phyloP scores from a whole-genome alignment of 2,888 invertebrate species.

The Patella caerulea region DNA sequence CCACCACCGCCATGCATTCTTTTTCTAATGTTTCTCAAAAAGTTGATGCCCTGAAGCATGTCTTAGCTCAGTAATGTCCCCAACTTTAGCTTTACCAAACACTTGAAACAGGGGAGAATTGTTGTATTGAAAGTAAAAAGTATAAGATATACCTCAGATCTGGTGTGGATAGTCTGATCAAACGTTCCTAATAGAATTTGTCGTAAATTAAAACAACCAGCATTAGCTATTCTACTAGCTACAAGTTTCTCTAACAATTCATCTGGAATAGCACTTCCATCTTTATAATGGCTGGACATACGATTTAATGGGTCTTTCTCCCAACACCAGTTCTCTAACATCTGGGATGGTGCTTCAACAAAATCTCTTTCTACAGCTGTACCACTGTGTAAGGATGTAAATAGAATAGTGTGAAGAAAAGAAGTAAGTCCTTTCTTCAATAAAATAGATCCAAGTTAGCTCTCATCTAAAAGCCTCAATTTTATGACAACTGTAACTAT shows the following conservation, averaged over 20 bases:
- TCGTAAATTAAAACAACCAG: conserved; percentile 72
- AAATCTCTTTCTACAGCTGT: conserved; percentile 74
- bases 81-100: too few species aligned
- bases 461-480: background rate
- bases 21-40: too few species aligned
- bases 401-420: background rate
- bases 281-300: conserved; percentile 73
- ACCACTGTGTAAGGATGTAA: conserved; percentile 63
- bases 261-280: conserved; percentile 69
- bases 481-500: too few species aligned
- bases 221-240: conserved; percentile 72
- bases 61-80: too few species aligned
- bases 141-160: conserved; percentile 45
- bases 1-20: too few species aligned
- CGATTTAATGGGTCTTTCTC: conserved; percentile 71
- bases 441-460: background rate
- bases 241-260: conserved; percentile 71
- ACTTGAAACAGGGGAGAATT: too few species aligned
- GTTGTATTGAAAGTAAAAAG: too few species aligned
- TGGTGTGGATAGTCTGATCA: conserved; percentile 73
- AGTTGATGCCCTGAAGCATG: too few species aligned
- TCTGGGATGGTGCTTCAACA: conserved; percentile 75
- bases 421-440: background rate
- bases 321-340: conserved; percentile 76
- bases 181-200: conserved; percentile 73